Base-by-base conservation (phyloP, 2,888 invertebrate genomes). In the Anoplius nigerrimus region DNA sequence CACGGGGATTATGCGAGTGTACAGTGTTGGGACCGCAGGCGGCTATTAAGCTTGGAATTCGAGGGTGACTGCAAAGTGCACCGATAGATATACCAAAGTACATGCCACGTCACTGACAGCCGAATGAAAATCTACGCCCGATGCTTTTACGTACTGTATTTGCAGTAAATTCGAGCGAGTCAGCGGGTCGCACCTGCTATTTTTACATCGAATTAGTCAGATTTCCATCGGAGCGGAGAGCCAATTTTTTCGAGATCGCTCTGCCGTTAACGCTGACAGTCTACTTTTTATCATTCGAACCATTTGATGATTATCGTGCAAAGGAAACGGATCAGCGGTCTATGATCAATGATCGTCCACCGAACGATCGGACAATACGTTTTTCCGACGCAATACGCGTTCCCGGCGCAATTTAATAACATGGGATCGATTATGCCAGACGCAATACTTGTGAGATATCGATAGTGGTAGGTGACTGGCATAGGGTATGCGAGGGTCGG, bases 341-440 rank as follows among this genome's bases (percentile, higher is more conserved):
- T 2, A 8, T 57, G 66, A 76, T 79, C 78, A 75, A 79, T 78
- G 79, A 78, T 79, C 80, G 79, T 69, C 63, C 69, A 68, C 64
- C 11, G 58, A 77, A 76, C 74, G 74, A 74, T 67, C 24, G 62
- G 18, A 42, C 70, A 74, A 76, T 72, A 69, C 62, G 75, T 79
- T 80, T 80, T 80, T 75, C 76, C 69, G 79, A 72, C n/a, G n/a
- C n/a, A n/a, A n/a, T n/a, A n/a, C n/a, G n/a, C 78, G 80, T 82
- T 74, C 70, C 74, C 76, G 71, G 75, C 74, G 66, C 68, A 74
- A 79, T 80, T 81, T 81, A 81, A 82, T 81, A 81, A 81, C 82
- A 81, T 80, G 79, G 72, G 74, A 81, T 82, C 82, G 79, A 81
- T 82, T 77, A 77, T 67, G 64, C 59, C 20, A 66, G 69, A 66